Evolutionary conservation across 37 sponge, comb jelly and placozoan species (phyloP), one percentile per base, ranked within the genome.

Genomic region (Tethya wilhelma): DNA sequence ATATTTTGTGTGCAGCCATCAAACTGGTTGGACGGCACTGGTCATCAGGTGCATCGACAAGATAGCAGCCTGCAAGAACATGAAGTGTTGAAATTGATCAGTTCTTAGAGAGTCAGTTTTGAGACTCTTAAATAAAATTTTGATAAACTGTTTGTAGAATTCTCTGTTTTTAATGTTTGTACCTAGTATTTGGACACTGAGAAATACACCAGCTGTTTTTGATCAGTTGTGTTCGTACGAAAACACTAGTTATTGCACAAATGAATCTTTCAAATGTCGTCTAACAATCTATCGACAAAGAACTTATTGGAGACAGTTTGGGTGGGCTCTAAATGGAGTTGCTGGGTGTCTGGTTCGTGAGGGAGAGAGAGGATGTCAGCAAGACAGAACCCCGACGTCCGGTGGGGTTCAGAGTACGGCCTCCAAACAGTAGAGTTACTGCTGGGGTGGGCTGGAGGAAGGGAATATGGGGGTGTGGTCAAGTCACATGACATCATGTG

Each of bases 1-100:
- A 60, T 25, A 60, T 60, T 60, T 31, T 67, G 30, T 42, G n/a
- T 67, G 32, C 64, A 97, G 97, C 64, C 97, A 97, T 57, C 97
- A 97, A 41, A 97, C 97, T 44, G 97, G 97, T 1, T 97, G 97
- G 97, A 97, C 97, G 32, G 97, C 95, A 1, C 56, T 97, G 6
- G 81, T 71, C 9, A 73, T 82, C 4, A 53, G 92, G 17, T 97
- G 97, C 75, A 63, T 97, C 34, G 93, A 96, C 69, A 95, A 95
- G 68, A 60, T 95, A 2, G 86, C 67, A 38, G 73, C 56, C 6
- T 25, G 63, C 28, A 60, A 60, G 26, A 60, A 12, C 22, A 40
- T 43, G 71, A 40, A 70, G 12, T 67, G 26, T n/a, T 25, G 22
- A n/a, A 7, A 26, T n/a, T 60, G 26, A n/a, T n/a, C n/a, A n/a